Evolutionary conservation across 2,113 vertebrate species (phyloP), one percentile per base, ranked within the genome.

Genomic region (Pseudorectes ferrugineus): DNA sequence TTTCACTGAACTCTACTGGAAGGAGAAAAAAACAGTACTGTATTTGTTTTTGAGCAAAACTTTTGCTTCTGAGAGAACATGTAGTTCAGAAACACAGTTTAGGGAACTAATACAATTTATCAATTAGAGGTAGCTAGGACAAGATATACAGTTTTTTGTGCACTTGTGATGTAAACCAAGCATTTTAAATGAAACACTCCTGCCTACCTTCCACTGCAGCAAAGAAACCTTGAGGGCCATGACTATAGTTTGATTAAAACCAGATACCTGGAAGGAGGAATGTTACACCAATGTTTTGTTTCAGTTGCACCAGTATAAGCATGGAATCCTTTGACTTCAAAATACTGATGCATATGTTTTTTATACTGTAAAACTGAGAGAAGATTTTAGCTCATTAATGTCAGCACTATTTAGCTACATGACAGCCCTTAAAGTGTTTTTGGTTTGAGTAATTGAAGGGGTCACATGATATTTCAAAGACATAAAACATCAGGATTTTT

Each of bases 321-420:
- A 95, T 86, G 88, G 89, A 88, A 57, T 90, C 63, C 29, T 85
- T 89, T 88, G 92, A 94, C 93, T 94, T 92, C 88, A 88, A 93
- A 96, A 96, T 95, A 95, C 59, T 67, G 75, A 93, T 92, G 82
- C 92, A 95, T 92, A 88, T 96, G 96, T 48, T 97, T 96, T 92
- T 94, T 94, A 94, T 94, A 96, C 95, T 94, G 90, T 95, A 95
- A 92, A 55, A 93, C 89, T 65, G 93, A 91, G 59, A 75, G 55
- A 78, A 89, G 74, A 95, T 93, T 80, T 88, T 63, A 48, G 62
- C 73, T 95, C 68, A 93, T 91, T 93, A 87, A 85, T 90, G 52
- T 93, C 90, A 80, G 73, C 77, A 12, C 72, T 85, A 65, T 78
- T 89, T 91, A 93, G 36, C 89, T 62, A 59, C 58, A 88, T 74